Evolutionary conservation across 1,140 invertebrate species (phyloP).

Genomic region (Diachasma alloeum): DNA sequence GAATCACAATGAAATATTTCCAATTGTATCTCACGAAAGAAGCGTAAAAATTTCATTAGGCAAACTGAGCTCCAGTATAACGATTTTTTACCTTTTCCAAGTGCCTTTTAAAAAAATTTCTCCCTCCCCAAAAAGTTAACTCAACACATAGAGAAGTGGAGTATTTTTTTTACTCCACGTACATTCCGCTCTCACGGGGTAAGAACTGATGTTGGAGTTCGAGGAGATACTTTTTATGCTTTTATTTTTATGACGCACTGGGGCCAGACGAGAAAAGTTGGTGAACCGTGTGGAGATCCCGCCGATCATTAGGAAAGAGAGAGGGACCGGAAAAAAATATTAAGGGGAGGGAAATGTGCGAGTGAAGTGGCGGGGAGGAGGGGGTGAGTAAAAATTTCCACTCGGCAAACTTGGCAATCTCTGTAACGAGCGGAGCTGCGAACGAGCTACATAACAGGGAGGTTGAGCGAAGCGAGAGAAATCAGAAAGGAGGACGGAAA

Average conservation of each 20-base stretch:
- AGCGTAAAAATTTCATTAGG: background rate
- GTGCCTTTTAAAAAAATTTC: background rate
- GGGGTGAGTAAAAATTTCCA: background rate
- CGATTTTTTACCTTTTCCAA: background rate
- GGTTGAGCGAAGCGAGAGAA: background rate
- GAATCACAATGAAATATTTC: background rate
- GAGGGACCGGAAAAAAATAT: background rate
- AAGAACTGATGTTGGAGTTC: background rate
- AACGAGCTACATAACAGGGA: slow-evolving; percentile 6
- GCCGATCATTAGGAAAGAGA: slow-evolving; percentile 6
- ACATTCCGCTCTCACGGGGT: background rate
- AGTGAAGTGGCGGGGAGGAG: background rate
- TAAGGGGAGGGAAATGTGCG: background rate
- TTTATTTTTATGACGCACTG: slow-evolving; percentile 9
- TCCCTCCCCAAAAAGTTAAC: background rate
- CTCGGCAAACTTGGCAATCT: slow-evolving; percentile 14
- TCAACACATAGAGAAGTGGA: background rate
- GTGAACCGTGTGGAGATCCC: slow-evolving; percentile 6
- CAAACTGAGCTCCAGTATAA: background rate
- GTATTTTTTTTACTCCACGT: background rate
- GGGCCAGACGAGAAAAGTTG: slow-evolving; percentile 6
- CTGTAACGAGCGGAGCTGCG: slow-evolving; percentile 10
- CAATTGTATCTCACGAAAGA: background rate
- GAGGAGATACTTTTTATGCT: background rate
- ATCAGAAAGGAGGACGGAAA: background rate